Base-by-base conservation (phyloP, 2,888 invertebrate genomes). In the Camptogramma bilineatum region DNA sequence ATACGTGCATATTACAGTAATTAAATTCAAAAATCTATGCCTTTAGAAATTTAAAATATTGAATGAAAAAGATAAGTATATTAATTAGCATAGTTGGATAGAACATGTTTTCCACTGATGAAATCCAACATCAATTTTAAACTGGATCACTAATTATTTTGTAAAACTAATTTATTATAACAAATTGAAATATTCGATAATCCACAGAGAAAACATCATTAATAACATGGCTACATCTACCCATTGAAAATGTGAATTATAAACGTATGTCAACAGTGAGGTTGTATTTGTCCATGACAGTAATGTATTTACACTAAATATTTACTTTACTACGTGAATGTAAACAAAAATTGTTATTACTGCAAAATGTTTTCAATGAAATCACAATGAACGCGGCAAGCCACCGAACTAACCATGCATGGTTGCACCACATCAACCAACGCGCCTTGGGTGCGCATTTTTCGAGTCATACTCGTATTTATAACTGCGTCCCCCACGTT, bases 211-310 rank as follows among this genome's bases (percentile, higher is more conserved):
- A 39, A 39, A 13, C 34, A 39, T 17, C 4, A 44, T 17, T 44
- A 44, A 44, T 17, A 44, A 44, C 8, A 44, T 17, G 17, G 17
- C 16, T 44, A 17, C 17, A 21, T 21, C 16, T 8, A 44, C 17
- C 0, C 44, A 44, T 17, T 60, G 68, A 70, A 73, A 71, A 71
- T 72, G 71, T 76, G 70, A 76, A 79, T 77, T 74, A 77, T 73
- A 71, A 77, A 75, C 72, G 73, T 74, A 73, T 73, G 73, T 75
- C 64, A 73, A 73, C 72, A 74, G 54, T 62, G 64, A 69, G 72
- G 69, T 73, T 74, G 70, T 73, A 73, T 73, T 75, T 71, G 68
- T 62, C 31, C 57, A 69, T 64, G 52, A 64, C 65, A 62, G 67
- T 65, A 70, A 75, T 72, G 66, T 75, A 72, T 74, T 74, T 74